phyloP scores from a whole-genome alignment of 2,888 invertebrate species.

The Brachyopa scutellaris region DNA sequence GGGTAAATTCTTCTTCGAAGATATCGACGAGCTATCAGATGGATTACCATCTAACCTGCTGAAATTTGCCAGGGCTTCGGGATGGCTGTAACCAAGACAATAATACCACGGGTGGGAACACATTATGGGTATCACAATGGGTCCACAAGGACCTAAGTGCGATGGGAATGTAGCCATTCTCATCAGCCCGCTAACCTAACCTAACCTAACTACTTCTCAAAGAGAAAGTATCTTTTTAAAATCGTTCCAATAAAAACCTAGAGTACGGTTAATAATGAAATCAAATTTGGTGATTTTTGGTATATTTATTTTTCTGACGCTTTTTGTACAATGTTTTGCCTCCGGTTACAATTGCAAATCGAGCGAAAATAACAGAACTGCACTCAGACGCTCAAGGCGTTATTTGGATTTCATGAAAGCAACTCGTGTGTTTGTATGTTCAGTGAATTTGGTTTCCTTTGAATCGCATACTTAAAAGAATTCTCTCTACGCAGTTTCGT shows the following conservation, averaged over 20 bases:
- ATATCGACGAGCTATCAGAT: too few species aligned
- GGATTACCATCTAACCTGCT: too few species aligned
- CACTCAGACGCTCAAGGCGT: conserved; percentile 74
- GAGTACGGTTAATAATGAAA: not conserved
- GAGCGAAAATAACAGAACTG: conserved; percentile 10
- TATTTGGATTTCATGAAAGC: conserved; percentile 75
- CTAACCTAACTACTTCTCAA: not conserved
- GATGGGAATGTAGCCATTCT: too few species aligned
- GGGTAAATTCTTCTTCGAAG: too few species aligned
- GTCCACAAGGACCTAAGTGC: too few species aligned
- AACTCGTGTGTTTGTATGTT: conserved; percentile 76
- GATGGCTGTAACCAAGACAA: too few species aligned
- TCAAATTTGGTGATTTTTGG: not conserved
- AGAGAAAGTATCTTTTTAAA: too few species aligned
- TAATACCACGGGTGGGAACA: too few species aligned
- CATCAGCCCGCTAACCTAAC: too few species aligned
- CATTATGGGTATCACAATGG: too few species aligned
- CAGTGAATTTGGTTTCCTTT: not conserved
- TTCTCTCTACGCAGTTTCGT: conserved; percentile 83
- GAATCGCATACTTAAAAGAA: not conserved
- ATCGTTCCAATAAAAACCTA: not conserved
- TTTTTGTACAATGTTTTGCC: not conserved
- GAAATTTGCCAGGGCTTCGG: too few species aligned
- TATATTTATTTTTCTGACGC: not conserved
- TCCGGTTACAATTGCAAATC: not conserved